Base-by-base conservation (phyloP, 2,113 vertebrate genomes). In the Epinephelus cyanopodus region DNA sequence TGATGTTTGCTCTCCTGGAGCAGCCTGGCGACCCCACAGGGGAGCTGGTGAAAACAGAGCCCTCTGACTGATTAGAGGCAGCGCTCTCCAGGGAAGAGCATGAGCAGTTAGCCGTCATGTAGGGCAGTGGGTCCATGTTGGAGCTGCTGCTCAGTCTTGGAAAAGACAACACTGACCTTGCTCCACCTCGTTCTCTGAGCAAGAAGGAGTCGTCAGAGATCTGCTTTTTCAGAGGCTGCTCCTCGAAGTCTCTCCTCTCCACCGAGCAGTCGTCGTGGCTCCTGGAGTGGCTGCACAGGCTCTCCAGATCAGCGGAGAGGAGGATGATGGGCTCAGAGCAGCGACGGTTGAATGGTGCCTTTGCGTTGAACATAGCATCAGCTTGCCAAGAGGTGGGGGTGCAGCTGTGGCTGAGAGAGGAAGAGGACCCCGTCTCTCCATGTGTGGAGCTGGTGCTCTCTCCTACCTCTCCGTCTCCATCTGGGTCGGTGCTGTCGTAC, bases 401-500 rank as follows among this genome's bases (percentile, higher is more conserved):
- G 45, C 80, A 70, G 68, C 74, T 79, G 45, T 83, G 58, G 7
- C 77, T 79, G 71, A 87, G 82, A 0, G 94, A 93, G 47, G 85
- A 91, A 14, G 71, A 91, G 0, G 89, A 93, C 12, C 87, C 84
- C 1, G 33, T 70, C 17, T 67, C 75, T 48, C 56, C 76, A 5
- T 50, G 57, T 0, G 71, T 47, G 52, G 62, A 77, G 53, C 39
- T 25, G n/a, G 23, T 68, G 7, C 74, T 85, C 54, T 88, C 63
- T 19, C 27, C 6, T 0, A 77, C 60, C 42, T 94, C 94, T 18
- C 88, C 83, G 45, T 98, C 97, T 0, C 79, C 90, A 18, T 99
- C 98, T 0, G 95, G 95, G 74, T 98, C 98, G 0, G 96, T 96
- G 93, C 97, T 99, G 91, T 98, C 97, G 1, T 98, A 98, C 0